A percentile compares a stretch with the other conserved stretches of the same genome.
These are phyloP conservation scores for Takifugu flavidus DNA, from an alignment of 2,113 vertebrate genomes.

Conservation along the genomic window DNA sequence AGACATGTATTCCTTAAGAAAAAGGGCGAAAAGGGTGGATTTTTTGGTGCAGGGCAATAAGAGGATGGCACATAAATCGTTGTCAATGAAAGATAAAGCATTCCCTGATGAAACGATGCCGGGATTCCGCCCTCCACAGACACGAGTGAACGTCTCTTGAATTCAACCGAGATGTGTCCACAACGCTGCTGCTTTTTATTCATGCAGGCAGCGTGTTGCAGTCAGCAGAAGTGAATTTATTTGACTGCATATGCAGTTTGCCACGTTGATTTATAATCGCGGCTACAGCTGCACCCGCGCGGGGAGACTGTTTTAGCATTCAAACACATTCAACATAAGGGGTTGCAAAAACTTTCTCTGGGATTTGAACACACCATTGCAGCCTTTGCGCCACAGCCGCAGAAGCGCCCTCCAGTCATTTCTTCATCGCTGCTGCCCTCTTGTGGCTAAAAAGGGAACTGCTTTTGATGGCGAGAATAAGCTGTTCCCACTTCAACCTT, in stretches of 20 bases:
- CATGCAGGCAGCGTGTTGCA: background rate
- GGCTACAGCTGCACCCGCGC: too few relatives aligned
- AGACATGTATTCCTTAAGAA: conserved; percentile 20
- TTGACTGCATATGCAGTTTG: background rate
- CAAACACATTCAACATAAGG: background rate
- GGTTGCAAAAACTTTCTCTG: background rate
- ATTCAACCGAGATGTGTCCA: conserved; percentile 15
- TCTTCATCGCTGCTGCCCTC: conserved; percentile 53
- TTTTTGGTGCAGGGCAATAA: background rate
- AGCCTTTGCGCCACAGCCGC: background rate
- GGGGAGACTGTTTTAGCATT: background rate
- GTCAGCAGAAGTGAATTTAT: conserved; percentile 10
- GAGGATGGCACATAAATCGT: conserved; percentile 37
- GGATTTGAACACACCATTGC: too few relatives aligned
- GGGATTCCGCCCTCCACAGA: conserved; percentile 23
- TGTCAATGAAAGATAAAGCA: conserved; percentile 44
- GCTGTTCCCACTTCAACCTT: conserved; percentile 19
- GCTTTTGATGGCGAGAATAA: background rate
- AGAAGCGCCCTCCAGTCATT: background rate
- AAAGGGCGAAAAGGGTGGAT: conserved; percentile 1
- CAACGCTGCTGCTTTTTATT: background rate
- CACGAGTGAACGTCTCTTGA: conserved; percentile 40
- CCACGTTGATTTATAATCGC: too few relatives aligned
- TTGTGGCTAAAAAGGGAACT: conserved; percentile 36
- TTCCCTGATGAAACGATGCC: conserved; percentile 41